These are phyloP conservation scores for Shargacucullia verbasci DNA, from an alignment of 2,888 invertebrate genomes.

Conservation along the genomic window DNA sequence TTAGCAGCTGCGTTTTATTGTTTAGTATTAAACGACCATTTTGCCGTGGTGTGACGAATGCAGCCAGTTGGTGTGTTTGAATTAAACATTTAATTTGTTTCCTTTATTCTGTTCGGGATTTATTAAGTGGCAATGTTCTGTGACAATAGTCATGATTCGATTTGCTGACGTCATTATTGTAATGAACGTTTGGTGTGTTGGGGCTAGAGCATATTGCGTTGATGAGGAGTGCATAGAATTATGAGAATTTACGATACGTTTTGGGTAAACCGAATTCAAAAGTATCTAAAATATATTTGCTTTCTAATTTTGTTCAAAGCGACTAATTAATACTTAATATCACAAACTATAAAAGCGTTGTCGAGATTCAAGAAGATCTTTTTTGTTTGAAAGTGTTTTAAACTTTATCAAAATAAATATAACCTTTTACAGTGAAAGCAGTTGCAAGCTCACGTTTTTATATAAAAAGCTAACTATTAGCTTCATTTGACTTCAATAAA, in stretches of 20 bases:
- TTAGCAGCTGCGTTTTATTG: slow-evolving; percentile 5
- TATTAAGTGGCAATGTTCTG: slow-evolving; percentile 69
- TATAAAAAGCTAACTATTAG: no score
- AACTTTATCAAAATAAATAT: no score
- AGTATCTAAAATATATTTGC: no score
- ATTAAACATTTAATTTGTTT: slow-evolving; percentile 88
- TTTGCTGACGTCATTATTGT: slow-evolving; percentile 79
- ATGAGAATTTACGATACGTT: slow-evolving; percentile 12
- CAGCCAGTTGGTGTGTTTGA: slow-evolving; percentile 81
- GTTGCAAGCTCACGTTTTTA: no score
- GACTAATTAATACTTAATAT: no score
- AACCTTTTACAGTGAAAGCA: no score
- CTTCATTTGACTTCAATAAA: no score
- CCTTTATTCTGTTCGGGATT: slow-evolving; percentile 75
- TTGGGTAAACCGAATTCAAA: background rate
- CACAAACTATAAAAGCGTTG: no score
- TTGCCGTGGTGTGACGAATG: slow-evolving; percentile 75
- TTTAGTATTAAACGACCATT: slow-evolving; percentile 46
- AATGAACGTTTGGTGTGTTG: slow-evolving; percentile 56
- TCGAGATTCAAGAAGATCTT: no score
- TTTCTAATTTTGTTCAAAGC: no score
- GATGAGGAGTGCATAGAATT: slow-evolving; percentile 42
- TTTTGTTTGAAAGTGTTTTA: no score
- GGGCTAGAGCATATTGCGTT: slow-evolving; percentile 28
- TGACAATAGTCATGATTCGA: slow-evolving; percentile 72